Conservation (phyloP, 1,140 invertebrate species). For the Lepidurus arcticus region DNA sequence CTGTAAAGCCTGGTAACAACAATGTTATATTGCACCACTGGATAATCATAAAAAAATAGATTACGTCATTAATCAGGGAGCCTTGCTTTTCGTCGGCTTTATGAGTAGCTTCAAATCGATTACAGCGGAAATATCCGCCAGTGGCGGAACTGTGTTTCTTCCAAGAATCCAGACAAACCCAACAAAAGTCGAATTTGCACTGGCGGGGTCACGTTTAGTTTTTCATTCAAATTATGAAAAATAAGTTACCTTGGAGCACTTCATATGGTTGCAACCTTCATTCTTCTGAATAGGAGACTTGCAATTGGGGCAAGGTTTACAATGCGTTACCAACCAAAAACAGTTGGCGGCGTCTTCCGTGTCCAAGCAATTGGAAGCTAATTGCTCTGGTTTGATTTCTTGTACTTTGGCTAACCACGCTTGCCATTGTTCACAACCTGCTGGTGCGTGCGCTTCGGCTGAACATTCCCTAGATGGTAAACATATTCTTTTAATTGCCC, state of each 20-base stretch:
- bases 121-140: slow-evolving; percentile 67
- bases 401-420: slow-evolving; percentile 59
- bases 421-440: slow-evolving; percentile 59
- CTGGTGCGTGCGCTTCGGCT: slow-evolving; percentile 65
- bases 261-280: slow-evolving; percentile 73
- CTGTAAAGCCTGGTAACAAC: background rate
- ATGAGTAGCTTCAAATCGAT: slow-evolving; percentile 60
- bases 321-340: slow-evolving; percentile 66
- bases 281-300: slow-evolving; percentile 70
- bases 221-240: background rate
- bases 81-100: slow-evolving; percentile 60
- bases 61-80: slow-evolving; percentile 52
- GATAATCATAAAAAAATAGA: slow-evolving; percentile 26
- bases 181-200: slow-evolving; percentile 70
- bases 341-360: slow-evolving; percentile 64
- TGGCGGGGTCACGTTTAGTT: slow-evolving; percentile 45
- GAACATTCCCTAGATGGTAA: slow-evolving; percentile 47
- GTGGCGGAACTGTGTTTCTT: slow-evolving; percentile 66
- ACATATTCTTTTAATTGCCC: background rate
- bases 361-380: slow-evolving; percentile 51
- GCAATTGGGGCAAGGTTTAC: slow-evolving; percentile 67
- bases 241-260: slow-evolving; percentile 55
- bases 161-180: slow-evolving; percentile 70
- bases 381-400: slow-evolving; percentile 60
- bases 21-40: background rate